Evolutionary conservation across 2,888 invertebrate species (phyloP).

Genomic region (Epirrhoe tristata): DNA sequence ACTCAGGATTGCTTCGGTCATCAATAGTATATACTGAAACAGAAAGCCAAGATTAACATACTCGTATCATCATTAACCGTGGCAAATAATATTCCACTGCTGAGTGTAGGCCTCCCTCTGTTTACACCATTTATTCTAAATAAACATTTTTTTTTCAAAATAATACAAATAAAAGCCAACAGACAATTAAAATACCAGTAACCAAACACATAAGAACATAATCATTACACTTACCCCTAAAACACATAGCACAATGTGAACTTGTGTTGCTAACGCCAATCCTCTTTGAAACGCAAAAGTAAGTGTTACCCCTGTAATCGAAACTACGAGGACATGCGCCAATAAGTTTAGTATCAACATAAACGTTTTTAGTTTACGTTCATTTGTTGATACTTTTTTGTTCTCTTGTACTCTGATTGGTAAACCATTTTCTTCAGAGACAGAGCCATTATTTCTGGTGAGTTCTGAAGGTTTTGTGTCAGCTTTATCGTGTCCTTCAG

Average conservation of each 20-base stretch:
- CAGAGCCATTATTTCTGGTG: constrained; percentile 9
- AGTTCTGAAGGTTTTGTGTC: constrained; percentile 21
- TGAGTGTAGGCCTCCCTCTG: no score
- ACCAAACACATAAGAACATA: neutral
- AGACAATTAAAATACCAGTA: no score
- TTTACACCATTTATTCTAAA: no score
- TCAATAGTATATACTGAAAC: constrained; percentile 63
- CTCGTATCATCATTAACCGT: no score
- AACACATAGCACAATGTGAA: constrained; percentile 67
- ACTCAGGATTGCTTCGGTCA: constrained; percentile 60
- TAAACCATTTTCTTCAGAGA: constrained; percentile 22
- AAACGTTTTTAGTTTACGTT: constrained; percentile 55
- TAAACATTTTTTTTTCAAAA: no score
- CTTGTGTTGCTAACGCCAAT: constrained; percentile 55
- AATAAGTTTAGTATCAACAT: constrained; percentile 57
- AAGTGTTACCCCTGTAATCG: constrained; percentile 54
- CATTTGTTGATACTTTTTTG: constrained; percentile 23
- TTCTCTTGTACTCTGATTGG: constrained; percentile 20
- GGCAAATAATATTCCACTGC: no score
- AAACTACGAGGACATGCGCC: constrained; percentile 62
- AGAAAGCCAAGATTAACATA: no score
- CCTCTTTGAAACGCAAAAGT: constrained; percentile 57
- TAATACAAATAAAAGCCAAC: no score
- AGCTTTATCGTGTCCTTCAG: constrained; percentile 25
- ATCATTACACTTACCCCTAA: constrained; percentile 62